Base-by-base conservation (phyloP, 2,113 vertebrate genomes). In the Aviceda subcristata region DNA sequence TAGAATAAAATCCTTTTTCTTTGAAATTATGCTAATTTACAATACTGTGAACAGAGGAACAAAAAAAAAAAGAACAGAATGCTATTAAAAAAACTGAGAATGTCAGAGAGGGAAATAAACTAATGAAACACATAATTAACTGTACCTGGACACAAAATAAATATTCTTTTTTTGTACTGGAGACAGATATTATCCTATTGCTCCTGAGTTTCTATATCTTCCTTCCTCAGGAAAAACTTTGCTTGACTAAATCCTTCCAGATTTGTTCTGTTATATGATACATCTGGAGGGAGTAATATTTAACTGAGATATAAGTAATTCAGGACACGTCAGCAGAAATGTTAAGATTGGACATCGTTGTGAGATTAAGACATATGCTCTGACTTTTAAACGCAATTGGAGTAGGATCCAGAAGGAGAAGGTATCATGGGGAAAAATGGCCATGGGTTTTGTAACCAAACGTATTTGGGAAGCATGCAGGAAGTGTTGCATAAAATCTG, bases 401-500 rank as follows among this genome's bases (percentile, higher is more conserved):
- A 43, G 50, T 45, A 24, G 32, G 46, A 72, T 53, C 34, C 10
- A 88, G 64, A 77, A 66, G 75, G 30, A 39, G 45, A 77, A 84
- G n/a, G 11, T 43, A 22, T 66, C 80, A 24, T 3, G 4, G 32
- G 39, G 19, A 3, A 13, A 57, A 83, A 72, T 26, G 34, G 27
- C 56, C 59, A 11, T 36, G 41, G 68, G 32, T 3, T 55, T 76
- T 92, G 60, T 69, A 74, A 64, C 11, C 53, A 73, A 86, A 57
- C 0, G 1, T 57, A 27, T 76, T 85, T 68, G 69, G 63, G 53
- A 92, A 92, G 15, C 5, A 4, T 10, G 27, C 14, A 55, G 56
- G 56, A 94, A 94, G 15, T 15, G 43, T 92, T 93, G 67, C 80
- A 84, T 94, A 72, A 94, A 96, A 97, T 88, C 77, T 83, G 94